Conservation (phyloP, 2,797 vertebrate species). For the Diceros bicornis region DNA sequence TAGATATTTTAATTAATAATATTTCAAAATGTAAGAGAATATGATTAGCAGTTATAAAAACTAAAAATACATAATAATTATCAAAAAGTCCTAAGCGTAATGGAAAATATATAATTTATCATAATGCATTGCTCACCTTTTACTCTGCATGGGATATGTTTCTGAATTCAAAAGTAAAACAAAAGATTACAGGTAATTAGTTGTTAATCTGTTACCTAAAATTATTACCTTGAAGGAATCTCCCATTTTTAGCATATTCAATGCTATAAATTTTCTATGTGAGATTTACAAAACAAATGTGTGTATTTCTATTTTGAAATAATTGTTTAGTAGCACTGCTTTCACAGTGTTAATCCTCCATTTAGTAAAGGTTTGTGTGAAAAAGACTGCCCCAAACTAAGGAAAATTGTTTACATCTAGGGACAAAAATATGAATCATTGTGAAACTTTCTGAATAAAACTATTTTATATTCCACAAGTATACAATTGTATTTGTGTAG, state of each 20-base stretch:
- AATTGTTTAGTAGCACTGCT: not conserved
- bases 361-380: not conserved
- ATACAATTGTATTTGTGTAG: not conserved
- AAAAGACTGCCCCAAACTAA: not conserved
- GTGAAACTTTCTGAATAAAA: not conserved
- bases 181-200: constrained; percentile 73
- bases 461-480: not conserved
- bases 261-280: not conserved
- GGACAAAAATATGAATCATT: not conserved
- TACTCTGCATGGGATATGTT: constrained; percentile 63
- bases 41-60: not conserved
- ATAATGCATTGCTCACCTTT: constrained; percentile 71
- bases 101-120: not conserved
- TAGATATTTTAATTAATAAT: not conserved
- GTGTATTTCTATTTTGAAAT: not conserved
- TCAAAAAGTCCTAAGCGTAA: not conserved
- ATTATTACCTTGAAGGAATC: not conserved
- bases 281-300: not conserved
- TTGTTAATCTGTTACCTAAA: constrained; percentile 67
- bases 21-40: not conserved
- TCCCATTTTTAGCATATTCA: not conserved
- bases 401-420: not conserved
- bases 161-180: constrained; percentile 78
- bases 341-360: not conserved
- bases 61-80: not conserved